Base-by-base conservation (phyloP, 1,140 invertebrate genomes). In the Drosophila lacertosa region DNA sequence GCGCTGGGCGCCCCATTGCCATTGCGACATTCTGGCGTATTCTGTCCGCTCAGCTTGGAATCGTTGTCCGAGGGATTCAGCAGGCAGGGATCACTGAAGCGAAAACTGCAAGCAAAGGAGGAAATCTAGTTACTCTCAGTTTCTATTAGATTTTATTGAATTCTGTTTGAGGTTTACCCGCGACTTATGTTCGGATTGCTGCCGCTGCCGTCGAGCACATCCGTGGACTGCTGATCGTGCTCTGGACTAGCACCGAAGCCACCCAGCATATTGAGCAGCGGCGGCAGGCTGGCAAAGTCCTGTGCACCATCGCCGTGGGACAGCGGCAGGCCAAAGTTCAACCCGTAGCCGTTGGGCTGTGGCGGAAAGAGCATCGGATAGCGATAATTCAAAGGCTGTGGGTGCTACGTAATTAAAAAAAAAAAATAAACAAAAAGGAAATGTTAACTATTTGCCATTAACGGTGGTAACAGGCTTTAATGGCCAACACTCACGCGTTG, bases 41-140 rank as follows among this genome's bases (percentile, higher is more conserved):
- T 83, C 50, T 89, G 90, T 18, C 86, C 90, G 54, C 89, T 91
- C 11, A 91, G 18, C 66, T 91, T 91, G 24, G 89, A 89, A 29
- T 91, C 90, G 9, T 90, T 90, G 29, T 91, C 90, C 22, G 90
- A 91, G 20, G 89, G 90, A 67, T 89, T 90, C 16, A 91, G 53
- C 48, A 91, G 68, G 50, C 90, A 91, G 7, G 90, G 90, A 80
- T 91, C 90, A 47, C 90, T 91, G 33, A 91, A 91, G 50, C 90
- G 77, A 62, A 91, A 91, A 20, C 90, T 91, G 47, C 5, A 51
- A 53, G 22, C 5, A 16, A 11, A 47, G 5, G 24, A 45, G n/a
- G 1, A 32, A 9, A 11, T 3, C 26, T 37, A 60, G 22, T 20
- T 55, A 33, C 16, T 26, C 4, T 35, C 1, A 11, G 9, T 29